Evolutionary conservation across 2,888 invertebrate genomes (phyloP), one percentile per base, ranked within the genome.

Genomic region (Hartigia nigra): DNA sequence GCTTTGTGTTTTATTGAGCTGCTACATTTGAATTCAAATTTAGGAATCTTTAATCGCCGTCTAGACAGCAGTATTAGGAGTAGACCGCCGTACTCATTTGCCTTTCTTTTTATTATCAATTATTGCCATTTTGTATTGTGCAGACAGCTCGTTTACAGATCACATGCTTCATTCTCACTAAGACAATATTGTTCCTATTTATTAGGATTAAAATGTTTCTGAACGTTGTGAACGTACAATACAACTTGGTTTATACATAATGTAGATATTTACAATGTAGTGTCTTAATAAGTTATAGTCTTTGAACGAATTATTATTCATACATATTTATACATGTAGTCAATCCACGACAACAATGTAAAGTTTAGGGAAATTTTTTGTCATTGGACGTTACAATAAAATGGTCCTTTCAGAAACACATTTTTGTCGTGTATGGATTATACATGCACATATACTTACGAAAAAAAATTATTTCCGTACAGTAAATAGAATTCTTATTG

Each of bases 61-160:
- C 84, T 85, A 85, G 88, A 88, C 87, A 89, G 87, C 91, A 91
- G 91, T 91, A 91, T 91, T 91, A 91, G 86, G 14, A 87, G 84
- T 83, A 86, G 86, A 89, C 85, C 88, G 87, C 86, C 86, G 85
- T 31, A 70, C 86, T 86, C 82, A 86, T 88, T 88, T 86, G 83
- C 86, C 87, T 83, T 85, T 86, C 84, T 83, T 85, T 83, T 86
- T 81, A 79, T 83, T 79, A 82, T 74, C 80, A 84, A 85, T 81
- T 83, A 86, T 81, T 85, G 83, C 85, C 87, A 87, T 85, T 86
- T 86, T 89, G 83, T 87, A 86, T 85, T 85, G 84, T 82, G 76
- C 78, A 78, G 76, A 34, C 69, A 69, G 78, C 55, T 75, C 39
- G 75, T 78, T 76, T 78, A 55, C 34, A 39, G 23, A 1, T 39